These are phyloP conservation scores for Lamellibrachia luymesi DNA, from an alignment of 1,140 invertebrate genomes.

Conservation along the genomic window DNA sequence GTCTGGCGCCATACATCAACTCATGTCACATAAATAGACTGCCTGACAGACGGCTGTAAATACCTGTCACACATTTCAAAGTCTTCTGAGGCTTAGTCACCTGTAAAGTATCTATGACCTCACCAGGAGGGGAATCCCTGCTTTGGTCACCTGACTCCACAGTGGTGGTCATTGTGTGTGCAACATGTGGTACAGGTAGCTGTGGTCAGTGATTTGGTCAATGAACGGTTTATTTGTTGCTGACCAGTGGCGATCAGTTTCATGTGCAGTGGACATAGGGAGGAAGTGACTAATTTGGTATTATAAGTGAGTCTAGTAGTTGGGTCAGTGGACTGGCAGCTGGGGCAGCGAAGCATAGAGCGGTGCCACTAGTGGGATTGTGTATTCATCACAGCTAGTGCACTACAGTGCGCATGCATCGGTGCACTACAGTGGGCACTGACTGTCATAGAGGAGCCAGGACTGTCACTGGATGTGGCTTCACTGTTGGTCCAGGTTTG, in stretches of 20 bases:
- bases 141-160: not conserved
- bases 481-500: not conserved
- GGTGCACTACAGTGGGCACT: not conserved
- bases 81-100: not conserved
- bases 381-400: not conserved
- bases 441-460: not conserved
- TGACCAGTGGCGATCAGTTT: not conserved
- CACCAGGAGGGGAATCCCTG: not conserved
- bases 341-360: not conserved
- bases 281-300: not conserved
- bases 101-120: not conserved
- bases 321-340: not conserved
- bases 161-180: not conserved
- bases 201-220: not conserved
- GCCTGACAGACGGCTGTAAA: not conserved
- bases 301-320: not conserved
- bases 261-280: too few species aligned
- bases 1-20: not conserved
- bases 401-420: not conserved
- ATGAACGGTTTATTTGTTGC: not conserved
- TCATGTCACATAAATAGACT: slow-evolving; percentile 1
- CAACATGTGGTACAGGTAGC: not conserved
- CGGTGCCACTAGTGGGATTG: not conserved
- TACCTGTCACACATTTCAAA: not conserved
- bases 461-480: not conserved